Conservation (phyloP, 2,888 invertebrate genomes). For the Scaptomyza parva region DNA sequence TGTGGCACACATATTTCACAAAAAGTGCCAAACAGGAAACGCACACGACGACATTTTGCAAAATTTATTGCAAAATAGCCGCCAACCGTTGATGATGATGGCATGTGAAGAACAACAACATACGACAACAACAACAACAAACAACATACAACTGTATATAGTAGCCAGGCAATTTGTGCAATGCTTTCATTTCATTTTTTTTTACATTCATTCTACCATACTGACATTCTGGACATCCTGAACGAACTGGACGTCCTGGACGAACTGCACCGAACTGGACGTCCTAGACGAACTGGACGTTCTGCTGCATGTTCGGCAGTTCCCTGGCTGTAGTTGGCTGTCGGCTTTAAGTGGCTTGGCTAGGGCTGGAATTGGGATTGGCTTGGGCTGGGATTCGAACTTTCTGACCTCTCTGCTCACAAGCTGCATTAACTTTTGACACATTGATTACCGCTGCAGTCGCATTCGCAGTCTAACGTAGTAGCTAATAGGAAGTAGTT, state of each 20-base stretch:
- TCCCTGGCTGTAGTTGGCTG: constrained; percentile 22
- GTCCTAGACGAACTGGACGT: background rate
- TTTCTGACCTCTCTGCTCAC: constrained; percentile 36
- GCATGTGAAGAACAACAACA: constrained; percentile 43
- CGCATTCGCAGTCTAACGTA: background rate
- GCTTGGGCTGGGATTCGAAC: constrained; percentile 45
- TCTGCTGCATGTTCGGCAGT: constrained; percentile 11
- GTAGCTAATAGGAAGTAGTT: background rate
- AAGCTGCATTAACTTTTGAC: constrained; percentile 72
- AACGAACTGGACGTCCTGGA: constrained; percentile 1
- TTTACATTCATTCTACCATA: constrained; percentile 3
- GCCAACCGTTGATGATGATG: constrained; percentile 28
- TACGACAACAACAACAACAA: constrained; percentile 41
- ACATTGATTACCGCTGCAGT: constrained; percentile 57
- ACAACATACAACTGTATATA: constrained; percentile 42
- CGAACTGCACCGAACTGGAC: too few relatives aligned
- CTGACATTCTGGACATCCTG: constrained; percentile 12
- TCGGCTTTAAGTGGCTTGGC: constrained; percentile 66
- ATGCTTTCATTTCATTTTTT: constrained; percentile 23
- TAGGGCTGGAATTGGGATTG: too few relatives aligned
- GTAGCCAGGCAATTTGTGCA: constrained; percentile 55
- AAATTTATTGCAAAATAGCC: constrained; percentile 73
- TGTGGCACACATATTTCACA: constrained; percentile 67
- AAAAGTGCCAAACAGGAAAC: constrained; percentile 76
- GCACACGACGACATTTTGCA: constrained; percentile 65